Evolutionary conservation across 2,888 invertebrate species (phyloP).

Genomic region (Caradrina kadenii): DNA sequence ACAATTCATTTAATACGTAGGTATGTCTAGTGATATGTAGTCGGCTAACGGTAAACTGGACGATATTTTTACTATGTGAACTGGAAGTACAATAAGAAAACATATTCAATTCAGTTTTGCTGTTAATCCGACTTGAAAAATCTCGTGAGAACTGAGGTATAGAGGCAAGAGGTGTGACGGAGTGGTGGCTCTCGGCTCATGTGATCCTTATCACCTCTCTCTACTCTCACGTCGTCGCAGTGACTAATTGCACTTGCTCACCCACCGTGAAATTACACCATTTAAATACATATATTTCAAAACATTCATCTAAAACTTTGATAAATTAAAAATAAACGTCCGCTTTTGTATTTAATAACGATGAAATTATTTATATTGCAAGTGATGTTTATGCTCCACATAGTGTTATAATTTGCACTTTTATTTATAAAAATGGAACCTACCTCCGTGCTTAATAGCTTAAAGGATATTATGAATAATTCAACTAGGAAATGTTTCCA

Average conservation of each 20-base stretch:
- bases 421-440: slow-evolving; percentile 13
- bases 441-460: background rate
- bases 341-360: slow-evolving; percentile 37
- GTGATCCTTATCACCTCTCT: slow-evolving; percentile 74
- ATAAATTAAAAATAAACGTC: slow-evolving; percentile 67
- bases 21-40: slow-evolving; percentile 10
- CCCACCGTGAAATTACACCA: slow-evolving; percentile 84
- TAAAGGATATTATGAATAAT: slow-evolving; percentile 9
- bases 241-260: slow-evolving; percentile 84
- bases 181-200: slow-evolving; percentile 61
- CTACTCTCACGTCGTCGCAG: slow-evolving; percentile 82
- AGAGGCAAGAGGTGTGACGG: slow-evolving; percentile 70
- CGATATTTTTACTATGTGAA: slow-evolving; percentile 54
- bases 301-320: slow-evolving; percentile 75
- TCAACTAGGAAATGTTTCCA: slow-evolving; percentile 52
- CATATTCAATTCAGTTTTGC: slow-evolving; percentile 60
- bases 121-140: slow-evolving; percentile 65
- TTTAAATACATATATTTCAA: slow-evolving; percentile 80
- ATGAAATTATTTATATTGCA: slow-evolving; percentile 28
- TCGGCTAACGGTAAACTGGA: slow-evolving; percentile 17
- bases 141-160: slow-evolving; percentile 64
- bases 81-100: slow-evolving; percentile 46
- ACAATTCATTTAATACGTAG: slow-evolving; percentile 12
- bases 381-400: slow-evolving; percentile 21
- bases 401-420: slow-evolving; percentile 19